Base-by-base conservation (phyloP, 2,888 invertebrate species). In the Fragum whitleyi region DNA sequence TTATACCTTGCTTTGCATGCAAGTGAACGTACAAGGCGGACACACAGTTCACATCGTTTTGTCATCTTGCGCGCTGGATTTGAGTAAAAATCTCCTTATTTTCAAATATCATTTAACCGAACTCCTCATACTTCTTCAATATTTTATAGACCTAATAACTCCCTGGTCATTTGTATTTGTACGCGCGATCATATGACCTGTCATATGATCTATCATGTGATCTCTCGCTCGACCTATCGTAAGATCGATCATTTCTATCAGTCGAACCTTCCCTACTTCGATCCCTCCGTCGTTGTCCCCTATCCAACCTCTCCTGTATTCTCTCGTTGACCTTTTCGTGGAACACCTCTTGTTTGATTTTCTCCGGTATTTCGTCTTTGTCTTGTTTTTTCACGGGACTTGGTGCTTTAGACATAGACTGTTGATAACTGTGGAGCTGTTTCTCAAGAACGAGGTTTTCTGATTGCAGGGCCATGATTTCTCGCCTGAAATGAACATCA, bases 391-490 rank as follows among this genome's bases (percentile, higher is more conserved):
- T 77, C 1, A 74, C 79, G 16, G 69, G 72, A 32, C 67, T 74
- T 0, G 69, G 47, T 21, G 57, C 47, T 77, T 89, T 89, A 81
- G 96, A 96, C 83, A 97, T 95, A 92, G 96, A 96, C 94, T 96
- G 96, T 94, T 97, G 97, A 93, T 97, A 97, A 94, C 96, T 96
- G 95, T 97, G 96, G 85, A 97, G 94, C 94, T 97, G 97, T 88
- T 97, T 95, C 94, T 97, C 97, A 90, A 97, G 95, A 82, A 96
- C 96, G 94, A 96, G 96, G 93, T 97, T 97, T 94, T 97, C 97
- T n/a, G 96, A 96, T 93, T 97, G 97, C 69, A 97, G 95, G 16
- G 96, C 96, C 84, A 96, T 95, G 85, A 97, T 96, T 94, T 97
- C 97, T 67, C 96, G 96, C 92, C 96, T 96, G 95, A 23, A 65